Conservation (phyloP, 2,113 vertebrate species). For the Ictalurus punctatus region DNA sequence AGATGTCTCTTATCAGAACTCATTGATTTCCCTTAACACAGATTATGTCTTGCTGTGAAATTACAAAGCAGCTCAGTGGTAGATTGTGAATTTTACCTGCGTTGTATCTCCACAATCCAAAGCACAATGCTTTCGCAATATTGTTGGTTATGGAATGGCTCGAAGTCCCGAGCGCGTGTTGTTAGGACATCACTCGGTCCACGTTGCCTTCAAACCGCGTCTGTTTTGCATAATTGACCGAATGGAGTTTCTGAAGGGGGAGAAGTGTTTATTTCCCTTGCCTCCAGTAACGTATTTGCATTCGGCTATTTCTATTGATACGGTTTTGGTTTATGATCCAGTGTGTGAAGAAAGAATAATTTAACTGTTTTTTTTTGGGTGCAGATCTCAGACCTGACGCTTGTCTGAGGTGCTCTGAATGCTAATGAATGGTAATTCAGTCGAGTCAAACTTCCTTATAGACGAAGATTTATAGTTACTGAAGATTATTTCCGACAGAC, state of each 20-base stretch:
- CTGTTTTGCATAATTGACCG: constrained; percentile 8
- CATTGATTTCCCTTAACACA: constrained; percentile 38
- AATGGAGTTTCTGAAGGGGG: not conserved
- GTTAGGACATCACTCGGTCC: constrained; percentile 4
- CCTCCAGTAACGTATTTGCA: not conserved
- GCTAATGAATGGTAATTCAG: not conserved
- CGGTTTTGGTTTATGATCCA: constrained; percentile 8
- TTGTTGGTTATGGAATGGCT: not conserved
- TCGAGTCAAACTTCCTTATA: not conserved
- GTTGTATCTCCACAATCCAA: not conserved
- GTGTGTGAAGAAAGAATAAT: not conserved
- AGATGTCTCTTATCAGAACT: constrained; percentile 10
- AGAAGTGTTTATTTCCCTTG: not conserved
- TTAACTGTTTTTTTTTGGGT: not conserved
- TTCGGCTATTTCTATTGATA: not conserved
- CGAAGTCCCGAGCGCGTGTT: not conserved
- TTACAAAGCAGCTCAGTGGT: constrained; percentile 4
- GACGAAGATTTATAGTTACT: not conserved
- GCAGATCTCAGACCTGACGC: not conserved
- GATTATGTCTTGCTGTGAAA: constrained; percentile 14
- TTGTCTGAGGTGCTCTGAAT: not conserved
- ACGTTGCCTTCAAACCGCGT: not conserved
- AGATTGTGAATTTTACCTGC: not conserved
- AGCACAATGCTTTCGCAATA: not conserved
- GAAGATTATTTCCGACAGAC: not conserved